Evolutionary conservation across 2,113 vertebrate genomes (phyloP).

Genomic region (Ictalurus furcatus): DNA sequence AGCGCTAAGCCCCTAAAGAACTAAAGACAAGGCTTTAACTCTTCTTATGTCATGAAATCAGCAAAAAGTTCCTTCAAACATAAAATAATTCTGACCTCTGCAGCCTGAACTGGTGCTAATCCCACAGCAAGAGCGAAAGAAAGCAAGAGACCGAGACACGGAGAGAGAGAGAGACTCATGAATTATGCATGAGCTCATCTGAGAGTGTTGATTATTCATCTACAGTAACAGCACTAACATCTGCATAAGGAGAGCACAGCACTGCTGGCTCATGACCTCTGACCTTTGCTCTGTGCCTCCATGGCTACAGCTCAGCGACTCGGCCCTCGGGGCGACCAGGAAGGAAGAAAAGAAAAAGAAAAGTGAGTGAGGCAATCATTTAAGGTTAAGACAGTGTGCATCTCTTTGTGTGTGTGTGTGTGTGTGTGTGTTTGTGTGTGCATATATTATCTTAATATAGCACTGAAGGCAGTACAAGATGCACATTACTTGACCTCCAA

Average conservation of each 20-base stretch:
- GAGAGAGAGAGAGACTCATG: slow-evolving; percentile 34
- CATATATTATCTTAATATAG: slow-evolving; percentile 58
- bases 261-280: slow-evolving; percentile 44
- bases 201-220: slow-evolving; percentile 53
- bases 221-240: slow-evolving; percentile 43
- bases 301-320: slow-evolving; percentile 10
- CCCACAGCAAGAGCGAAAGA: slow-evolving; percentile 36
- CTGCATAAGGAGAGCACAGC: slow-evolving; percentile 33
- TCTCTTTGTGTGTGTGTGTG: slow-evolving; percentile 24
- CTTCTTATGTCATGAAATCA: neutral
- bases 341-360: neutral
- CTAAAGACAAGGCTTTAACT: neutral
- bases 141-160: neutral
- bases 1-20: neutral
- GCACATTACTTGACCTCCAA: slow-evolving; percentile 47
- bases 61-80: slow-evolving; percentile 10
- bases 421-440: slow-evolving; percentile 47
- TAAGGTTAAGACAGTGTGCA: slow-evolving; percentile 16
- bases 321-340: slow-evolving; percentile 39
- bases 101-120: slow-evolving; percentile 42
- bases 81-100: slow-evolving; percentile 46
- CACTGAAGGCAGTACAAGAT: slow-evolving; percentile 39
- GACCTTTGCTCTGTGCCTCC: slow-evolving; percentile 32
- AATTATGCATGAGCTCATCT: slow-evolving; percentile 55
- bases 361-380: slow-evolving; percentile 13